Evolutionary conservation across 2,888 invertebrate species (phyloP).

Genomic region (Drosophila neoperkinsi): DNA sequence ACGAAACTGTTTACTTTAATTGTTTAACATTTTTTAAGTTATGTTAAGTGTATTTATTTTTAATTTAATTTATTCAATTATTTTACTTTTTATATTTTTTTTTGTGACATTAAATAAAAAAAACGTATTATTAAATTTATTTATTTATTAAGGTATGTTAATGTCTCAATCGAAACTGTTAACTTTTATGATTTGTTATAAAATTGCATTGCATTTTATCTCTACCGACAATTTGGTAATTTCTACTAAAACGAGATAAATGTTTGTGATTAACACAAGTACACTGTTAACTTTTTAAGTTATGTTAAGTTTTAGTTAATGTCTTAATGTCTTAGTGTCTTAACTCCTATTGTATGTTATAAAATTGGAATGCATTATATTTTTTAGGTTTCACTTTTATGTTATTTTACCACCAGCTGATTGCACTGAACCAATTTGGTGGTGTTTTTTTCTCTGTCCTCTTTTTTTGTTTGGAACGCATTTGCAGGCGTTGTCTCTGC

Average conservation of each 20-base stretch:
- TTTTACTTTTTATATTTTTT: neutral
- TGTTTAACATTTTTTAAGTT: neutral
- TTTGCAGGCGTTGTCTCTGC: neutral
- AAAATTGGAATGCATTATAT: neutral
- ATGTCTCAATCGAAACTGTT: no score
- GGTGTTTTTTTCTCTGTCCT: neutral
- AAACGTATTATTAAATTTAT: neutral
- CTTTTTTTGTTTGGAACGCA: neutral
- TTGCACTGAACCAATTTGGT: neutral
- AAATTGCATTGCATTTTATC: neutral
- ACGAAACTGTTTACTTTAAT: neutral
- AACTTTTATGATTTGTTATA: neutral
- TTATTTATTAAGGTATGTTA: neutral
- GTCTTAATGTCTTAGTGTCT: neutral
- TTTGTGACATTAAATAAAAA: neutral
- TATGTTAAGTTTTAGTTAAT: neutral
- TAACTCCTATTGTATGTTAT: neutral
- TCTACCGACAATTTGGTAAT: neutral
- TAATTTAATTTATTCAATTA: neutral
- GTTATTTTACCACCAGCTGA: slow-evolving; percentile 14
- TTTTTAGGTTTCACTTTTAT: neutral
- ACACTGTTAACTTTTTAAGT: neutral
- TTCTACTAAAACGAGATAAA: slow-evolving; percentile 14
- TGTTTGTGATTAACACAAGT: neutral
- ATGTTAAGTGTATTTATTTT: neutral